Base-by-base conservation (phyloP, 2,888 invertebrate genomes). In the Eurytoma adleriae region DNA sequence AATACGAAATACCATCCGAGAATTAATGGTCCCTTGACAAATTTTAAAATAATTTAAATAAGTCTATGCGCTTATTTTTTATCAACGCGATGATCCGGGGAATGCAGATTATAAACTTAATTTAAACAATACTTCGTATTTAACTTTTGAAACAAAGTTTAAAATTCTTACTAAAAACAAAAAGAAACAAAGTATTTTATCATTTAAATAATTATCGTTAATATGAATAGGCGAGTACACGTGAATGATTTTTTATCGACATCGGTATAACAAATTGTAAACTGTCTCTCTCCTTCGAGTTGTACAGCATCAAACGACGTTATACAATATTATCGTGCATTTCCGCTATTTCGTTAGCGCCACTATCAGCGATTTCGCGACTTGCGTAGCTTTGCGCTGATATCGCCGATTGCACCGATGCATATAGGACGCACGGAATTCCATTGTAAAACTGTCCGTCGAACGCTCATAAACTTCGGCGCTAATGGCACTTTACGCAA, bases 401-500 rank as follows among this genome's bases (percentile, higher is more conserved):
- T 52, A 54, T 54, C 54, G 54, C 54, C 10, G 54, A 54, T 54
- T 54, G 54, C 54, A 13, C 14, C 54, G 54, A 54, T 13, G 4
- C 54, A 54, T n/a, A 14, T n/a, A 16, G 14, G 54, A 3, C 54
- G 54, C 54, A 7, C 54, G 54, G 14, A 54, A 13, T 54, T 54
- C 54, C 54, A n/a, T 54, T 54, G 54, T n/a, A 54, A 16, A 54
- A 3, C 54, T 16, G 54, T n/a, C 54, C 7, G 54, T n/a, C 54
- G 16, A n/a, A 54, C 54, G 54, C n/a, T 54, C 54, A 13, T 54
- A 62, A 62, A 62, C 2, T n/a, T 40, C n/a, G 62, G 27, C 13
- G n/a, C n/a, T 62, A 62, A 62, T 48, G 64, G 18, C 40, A 40
- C 18, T 40, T 64, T 64, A 64, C n/a, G 40, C 54, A n/a, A 54